Conservation (phyloP, 2,113 vertebrate species). For the Machaerirhynchus nigripectus region DNA sequence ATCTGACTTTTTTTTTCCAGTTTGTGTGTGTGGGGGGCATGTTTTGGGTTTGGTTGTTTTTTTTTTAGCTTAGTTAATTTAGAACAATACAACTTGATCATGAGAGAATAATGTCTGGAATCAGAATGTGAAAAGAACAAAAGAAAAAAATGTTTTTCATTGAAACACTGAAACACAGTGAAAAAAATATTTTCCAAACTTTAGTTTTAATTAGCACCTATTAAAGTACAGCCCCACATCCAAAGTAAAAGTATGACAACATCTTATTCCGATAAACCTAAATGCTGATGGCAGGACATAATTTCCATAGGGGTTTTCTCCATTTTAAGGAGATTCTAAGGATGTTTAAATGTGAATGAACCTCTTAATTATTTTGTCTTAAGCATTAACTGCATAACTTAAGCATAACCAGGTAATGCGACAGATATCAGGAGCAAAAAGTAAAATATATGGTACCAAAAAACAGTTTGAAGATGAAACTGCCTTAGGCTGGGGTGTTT, state of each 20-base stretch:
- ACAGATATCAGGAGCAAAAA: neutral
- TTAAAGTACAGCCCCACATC: neutral
- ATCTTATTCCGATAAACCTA: neutral
- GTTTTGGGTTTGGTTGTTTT: fast-evolving
- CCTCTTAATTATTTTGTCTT: neutral
- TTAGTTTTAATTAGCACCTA: neutral
- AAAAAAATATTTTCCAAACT: neutral
- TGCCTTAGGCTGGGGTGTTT: neutral
- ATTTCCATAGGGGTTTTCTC: neutral
- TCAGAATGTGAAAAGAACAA: neutral
- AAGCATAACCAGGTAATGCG: neutral
- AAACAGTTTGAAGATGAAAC: neutral
- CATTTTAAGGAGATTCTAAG: neutral
- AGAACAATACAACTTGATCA: neutral
- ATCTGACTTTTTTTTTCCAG: neutral
- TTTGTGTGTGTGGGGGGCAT: neutral
- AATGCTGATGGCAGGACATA: neutral
- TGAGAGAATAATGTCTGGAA: neutral
- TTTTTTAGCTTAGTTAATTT: neutral
- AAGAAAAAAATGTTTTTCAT: neutral
- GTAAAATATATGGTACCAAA: neutral
- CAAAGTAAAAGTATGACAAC: neutral
- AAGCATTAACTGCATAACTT: neutral
- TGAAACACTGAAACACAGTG: neutral
- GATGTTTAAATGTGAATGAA: neutral